Conservation (phyloP, 1,140 invertebrate genomes). For the Acromyrmex echinatior region DNA sequence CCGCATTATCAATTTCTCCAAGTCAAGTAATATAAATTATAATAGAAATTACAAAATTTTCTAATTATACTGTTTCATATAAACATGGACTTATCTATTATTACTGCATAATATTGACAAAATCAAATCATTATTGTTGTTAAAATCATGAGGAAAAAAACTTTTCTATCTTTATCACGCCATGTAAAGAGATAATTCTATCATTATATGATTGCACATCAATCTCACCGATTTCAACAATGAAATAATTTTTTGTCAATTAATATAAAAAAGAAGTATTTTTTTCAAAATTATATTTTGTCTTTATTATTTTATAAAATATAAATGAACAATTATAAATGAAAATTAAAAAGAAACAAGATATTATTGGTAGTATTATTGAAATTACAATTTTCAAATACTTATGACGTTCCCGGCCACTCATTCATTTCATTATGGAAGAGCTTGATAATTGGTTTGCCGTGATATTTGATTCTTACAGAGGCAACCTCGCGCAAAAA, state of each 20-base stretch:
- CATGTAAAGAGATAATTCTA: background rate
- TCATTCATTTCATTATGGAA: background rate
- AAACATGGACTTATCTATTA: background rate
- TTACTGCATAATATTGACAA: background rate
- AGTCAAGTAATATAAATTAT: background rate
- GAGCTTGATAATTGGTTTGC: background rate
- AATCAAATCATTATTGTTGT: background rate
- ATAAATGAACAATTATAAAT: background rate
- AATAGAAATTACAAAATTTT: slow-evolving; percentile 3
- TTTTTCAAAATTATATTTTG: background rate
- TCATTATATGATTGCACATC: background rate
- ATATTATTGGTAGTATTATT: background rate
- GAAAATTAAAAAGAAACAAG: background rate
- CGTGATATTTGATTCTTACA: background rate
- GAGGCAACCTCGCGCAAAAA: background rate
- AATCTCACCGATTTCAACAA: background rate
- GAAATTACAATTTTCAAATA: background rate
- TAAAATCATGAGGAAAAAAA: background rate
- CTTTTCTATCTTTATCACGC: background rate
- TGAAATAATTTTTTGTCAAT: background rate
- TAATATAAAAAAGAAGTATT: background rate
- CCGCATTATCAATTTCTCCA: background rate
- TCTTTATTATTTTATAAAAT: background rate
- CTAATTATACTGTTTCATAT: background rate
- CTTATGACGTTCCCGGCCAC: background rate